Evolutionary conservation across 2,888 invertebrate genomes (phyloP).

Genomic region (Entomobrya multifasciata): DNA sequence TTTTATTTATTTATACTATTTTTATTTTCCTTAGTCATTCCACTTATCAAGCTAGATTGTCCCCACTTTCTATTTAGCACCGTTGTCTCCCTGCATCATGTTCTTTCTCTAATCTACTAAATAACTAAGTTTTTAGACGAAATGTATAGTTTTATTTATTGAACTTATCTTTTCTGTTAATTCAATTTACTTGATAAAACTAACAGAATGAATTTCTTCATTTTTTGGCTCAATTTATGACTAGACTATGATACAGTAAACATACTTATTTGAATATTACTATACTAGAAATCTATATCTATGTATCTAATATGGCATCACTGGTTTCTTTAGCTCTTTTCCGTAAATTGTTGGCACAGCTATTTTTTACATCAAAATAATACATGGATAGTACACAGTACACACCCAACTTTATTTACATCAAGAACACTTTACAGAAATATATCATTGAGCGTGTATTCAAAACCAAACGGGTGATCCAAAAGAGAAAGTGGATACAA

Average conservation of each 20-base stretch:
- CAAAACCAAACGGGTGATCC: background rate
- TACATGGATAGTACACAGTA: too few species aligned
- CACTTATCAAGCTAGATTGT: background rate
- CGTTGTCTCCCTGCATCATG: slow-evolving; percentile 8
- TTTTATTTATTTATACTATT: slow-evolving; percentile 28
- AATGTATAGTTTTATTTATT: background rate
- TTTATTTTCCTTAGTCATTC: background rate
- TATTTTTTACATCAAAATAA: too few species aligned
- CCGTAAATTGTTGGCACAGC: too few species aligned
- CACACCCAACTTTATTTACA: background rate
- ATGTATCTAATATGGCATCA: slow-evolving; percentile 24
- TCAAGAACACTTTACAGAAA: background rate
- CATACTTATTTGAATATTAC: background rate
- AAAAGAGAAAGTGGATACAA: slow-evolving; percentile 9
- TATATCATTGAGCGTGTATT: background rate
- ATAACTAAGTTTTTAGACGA: background rate
- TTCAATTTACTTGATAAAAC: background rate
- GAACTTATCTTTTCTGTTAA: background rate
- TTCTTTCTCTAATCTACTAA: slow-evolving; percentile 27
- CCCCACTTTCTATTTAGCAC: slow-evolving; percentile 1
- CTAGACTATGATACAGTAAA: slow-evolving; percentile 53
- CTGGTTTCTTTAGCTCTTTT: slow-evolving; percentile 1
- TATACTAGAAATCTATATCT: too few species aligned
- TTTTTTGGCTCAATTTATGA: slow-evolving; percentile 70
- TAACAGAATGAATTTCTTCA: slow-evolving; percentile 19